Evolutionary conservation across 2,888 invertebrate genomes (phyloP).

Genomic region (Hyalella azteca): DNA sequence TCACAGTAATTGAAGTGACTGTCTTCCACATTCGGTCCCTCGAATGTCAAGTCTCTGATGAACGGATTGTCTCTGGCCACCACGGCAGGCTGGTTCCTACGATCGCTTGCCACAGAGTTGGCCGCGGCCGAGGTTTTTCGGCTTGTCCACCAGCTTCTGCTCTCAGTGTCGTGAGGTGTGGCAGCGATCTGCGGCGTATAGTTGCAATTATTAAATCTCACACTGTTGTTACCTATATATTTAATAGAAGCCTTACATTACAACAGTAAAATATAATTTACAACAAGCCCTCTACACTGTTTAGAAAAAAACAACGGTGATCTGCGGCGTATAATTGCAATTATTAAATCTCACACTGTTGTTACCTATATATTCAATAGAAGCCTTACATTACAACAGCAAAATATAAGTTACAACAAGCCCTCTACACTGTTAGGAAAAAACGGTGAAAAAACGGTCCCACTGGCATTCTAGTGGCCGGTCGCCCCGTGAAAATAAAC

Average conservation of each 20-base stretch:
- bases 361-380: background rate
- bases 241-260: background rate
- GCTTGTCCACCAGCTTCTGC: background rate
- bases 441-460: too few species aligned
- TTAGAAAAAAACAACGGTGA: too few species aligned
- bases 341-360: too few species aligned
- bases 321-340: background rate
- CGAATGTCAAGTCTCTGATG: background rate
- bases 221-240: background rate
- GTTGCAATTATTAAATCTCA: too few species aligned
- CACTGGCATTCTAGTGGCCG: too few species aligned
- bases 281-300: too few species aligned
- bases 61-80: constrained; percentile 8
- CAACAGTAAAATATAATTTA: background rate
- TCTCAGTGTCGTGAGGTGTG: background rate
- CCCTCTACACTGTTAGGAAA: too few species aligned
- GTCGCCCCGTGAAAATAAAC: too few species aligned
- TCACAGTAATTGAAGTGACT: constrained; percentile 31
- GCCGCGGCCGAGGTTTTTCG: background rate
- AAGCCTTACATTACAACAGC: background rate
- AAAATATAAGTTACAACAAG: too few species aligned
- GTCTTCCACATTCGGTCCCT: background rate
- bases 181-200: background rate
- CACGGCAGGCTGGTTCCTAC: constrained; percentile 2
- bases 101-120: background rate